These are phyloP conservation scores for Zygothrica quintamaculata DNA, from an alignment of 2,888 invertebrate genomes.

Conservation along the genomic window DNA sequence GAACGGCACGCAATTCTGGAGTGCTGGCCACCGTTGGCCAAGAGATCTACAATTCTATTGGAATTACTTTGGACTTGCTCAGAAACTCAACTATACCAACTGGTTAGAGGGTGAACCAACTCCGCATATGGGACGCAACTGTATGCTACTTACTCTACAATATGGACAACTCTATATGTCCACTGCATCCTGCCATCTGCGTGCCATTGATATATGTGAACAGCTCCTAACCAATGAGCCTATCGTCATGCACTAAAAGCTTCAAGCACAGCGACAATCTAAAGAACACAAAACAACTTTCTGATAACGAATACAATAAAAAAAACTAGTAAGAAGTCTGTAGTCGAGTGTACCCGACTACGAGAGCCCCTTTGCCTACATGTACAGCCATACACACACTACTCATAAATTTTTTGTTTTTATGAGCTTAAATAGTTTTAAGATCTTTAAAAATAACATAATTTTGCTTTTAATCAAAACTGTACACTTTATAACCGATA, in stretches of 20 bases:
- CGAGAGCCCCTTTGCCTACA: too few species aligned
- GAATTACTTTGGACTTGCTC: conserved; percentile 71
- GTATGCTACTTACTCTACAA: conserved; percentile 58
- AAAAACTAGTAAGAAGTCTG: background rate
- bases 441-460: too few species aligned
- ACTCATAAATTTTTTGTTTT: too few species aligned
- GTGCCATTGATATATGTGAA: conserved; percentile 65
- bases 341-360: too few species aligned
- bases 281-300: background rate
- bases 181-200: conserved; percentile 59
- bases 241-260: conserved; percentile 59
- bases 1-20: conserved; percentile 67
- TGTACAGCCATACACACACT: too few species aligned
- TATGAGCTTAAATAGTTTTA: too few species aligned
- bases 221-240: conserved; percentile 56
- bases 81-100: conserved; percentile 64
- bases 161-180: conserved; percentile 57
- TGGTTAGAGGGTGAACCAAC: conserved; percentile 61
- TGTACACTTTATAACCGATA: too few species aligned
- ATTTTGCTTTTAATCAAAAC: too few species aligned
- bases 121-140: conserved; percentile 58
- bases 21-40: conserved; percentile 74
- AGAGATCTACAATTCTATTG: conserved; percentile 64
- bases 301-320: background rate
- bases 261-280: too few species aligned